Evolutionary conservation across 2,797 vertebrate species (phyloP).

Genomic region (Cheirogaleus major): DNA sequence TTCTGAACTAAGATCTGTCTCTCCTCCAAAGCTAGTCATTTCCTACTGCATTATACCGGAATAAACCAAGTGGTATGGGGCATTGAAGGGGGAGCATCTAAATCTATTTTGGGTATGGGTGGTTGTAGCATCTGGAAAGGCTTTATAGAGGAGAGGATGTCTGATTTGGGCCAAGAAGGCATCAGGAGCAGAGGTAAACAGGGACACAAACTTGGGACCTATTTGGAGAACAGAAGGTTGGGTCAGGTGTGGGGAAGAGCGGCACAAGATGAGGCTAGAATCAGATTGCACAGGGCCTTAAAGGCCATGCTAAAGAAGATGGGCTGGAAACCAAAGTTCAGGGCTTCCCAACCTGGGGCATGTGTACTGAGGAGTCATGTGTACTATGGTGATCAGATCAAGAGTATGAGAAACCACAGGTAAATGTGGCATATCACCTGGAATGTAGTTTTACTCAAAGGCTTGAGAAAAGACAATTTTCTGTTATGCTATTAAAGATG

Average conservation of each 20-base stretch:
- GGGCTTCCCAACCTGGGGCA: not conserved
- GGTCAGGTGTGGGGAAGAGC: not conserved
- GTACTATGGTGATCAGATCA: not conserved
- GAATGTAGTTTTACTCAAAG: constrained; percentile 32
- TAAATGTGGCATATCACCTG: not conserved
- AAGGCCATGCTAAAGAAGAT: not conserved
- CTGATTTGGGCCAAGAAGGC: not conserved
- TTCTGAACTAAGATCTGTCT: constrained; percentile 21
- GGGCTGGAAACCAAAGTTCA: not conserved
- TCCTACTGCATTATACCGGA: not conserved
- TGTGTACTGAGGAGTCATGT: not conserved
- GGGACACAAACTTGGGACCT: not conserved
- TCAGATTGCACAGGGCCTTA: not conserved
- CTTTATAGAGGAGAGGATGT: not conserved
- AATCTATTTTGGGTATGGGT: not conserved
- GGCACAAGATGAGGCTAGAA: not conserved
- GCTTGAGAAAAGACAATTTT: not conserved
- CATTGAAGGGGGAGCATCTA: not conserved
- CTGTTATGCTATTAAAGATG: no score
- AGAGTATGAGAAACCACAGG: not conserved
- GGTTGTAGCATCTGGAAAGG: not conserved
- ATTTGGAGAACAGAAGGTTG: not conserved
- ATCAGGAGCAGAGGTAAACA: not conserved
- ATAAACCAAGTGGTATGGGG: not conserved
- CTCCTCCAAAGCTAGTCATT: not conserved